Evolutionary conservation across 2,888 invertebrate genomes (phyloP).

Genomic region (Agapostemon virescens): DNA sequence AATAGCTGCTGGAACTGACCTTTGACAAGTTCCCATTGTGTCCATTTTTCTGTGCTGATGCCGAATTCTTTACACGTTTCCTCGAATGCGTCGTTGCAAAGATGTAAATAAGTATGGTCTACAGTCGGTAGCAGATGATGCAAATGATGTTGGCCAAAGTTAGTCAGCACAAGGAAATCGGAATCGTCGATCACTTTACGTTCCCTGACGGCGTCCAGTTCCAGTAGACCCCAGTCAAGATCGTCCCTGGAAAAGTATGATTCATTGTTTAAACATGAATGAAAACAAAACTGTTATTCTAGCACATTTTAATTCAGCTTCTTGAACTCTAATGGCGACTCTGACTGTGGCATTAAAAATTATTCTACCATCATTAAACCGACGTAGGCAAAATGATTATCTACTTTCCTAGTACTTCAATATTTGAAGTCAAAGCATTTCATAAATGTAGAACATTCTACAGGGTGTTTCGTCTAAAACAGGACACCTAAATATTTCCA

Average conservation of each 20-base stretch:
- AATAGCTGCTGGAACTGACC: constrained; percentile 86
- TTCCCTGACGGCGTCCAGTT: constrained; percentile 88
- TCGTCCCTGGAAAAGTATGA: constrained; percentile 78
- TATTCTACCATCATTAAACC: neutral
- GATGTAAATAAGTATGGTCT: constrained; percentile 87
- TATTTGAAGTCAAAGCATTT: too few species aligned
- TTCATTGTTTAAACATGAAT: neutral
- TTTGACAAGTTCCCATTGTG: constrained; percentile 84
- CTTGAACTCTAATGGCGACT: neutral
- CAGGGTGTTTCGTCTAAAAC: too few species aligned
- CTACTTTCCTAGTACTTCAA: too few species aligned
- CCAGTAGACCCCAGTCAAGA: constrained; percentile 89
- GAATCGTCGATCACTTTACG: constrained; percentile 86
- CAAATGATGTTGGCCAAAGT: constrained; percentile 89
- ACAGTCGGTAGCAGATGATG: constrained; percentile 92
- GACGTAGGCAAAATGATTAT: too few species aligned
- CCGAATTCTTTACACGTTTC: constrained; percentile 86
- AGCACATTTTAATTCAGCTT: neutral
- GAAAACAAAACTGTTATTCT: neutral
- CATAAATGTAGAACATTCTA: too few species aligned
- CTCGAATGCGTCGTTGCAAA: constrained; percentile 84
- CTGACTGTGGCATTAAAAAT: neutral
- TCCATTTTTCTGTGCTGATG: constrained; percentile 73
- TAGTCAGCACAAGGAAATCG: constrained; percentile 85
- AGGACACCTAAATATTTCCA: too few species aligned